Base-by-base conservation (phyloP, 2,797 vertebrate genomes). In the Ptychadena robeensis region DNA sequence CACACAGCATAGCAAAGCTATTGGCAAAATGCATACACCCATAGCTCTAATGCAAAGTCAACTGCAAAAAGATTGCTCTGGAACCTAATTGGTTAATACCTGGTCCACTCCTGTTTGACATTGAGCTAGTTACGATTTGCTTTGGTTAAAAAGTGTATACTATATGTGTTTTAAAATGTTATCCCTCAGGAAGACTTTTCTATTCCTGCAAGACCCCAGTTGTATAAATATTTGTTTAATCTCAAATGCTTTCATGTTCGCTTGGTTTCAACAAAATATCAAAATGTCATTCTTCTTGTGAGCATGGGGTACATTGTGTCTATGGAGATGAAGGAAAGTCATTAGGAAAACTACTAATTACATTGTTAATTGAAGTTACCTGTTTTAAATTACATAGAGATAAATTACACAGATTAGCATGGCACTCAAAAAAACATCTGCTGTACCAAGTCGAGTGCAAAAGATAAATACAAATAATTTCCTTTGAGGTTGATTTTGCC, bases 301-400 rank as follows among this genome's bases (percentile, higher is more conserved):
- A 79, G 32, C 76, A 79, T 74, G 1, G 1, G 86, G 73, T 57
- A 73, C 30, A 27, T 0, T 84, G 68, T 69, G 86, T 87, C 81
- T 31, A 63, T 22, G 73, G n/a, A 69, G 81, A 86, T 30, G 38
- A 87, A 85, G 15, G 22, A 10, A 86, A 88, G 85, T 73, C 4
- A 86, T 85, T 63, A 86, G 67, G 30, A 86, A 73, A 80, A 53
- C 57, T 8, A 59, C 25, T 73, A 83, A 82, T 82, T 63, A 63
- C 87, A 80, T 64, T 86, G 73, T 86, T 87, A 87, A 88, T n/a
- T 88, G 32, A 88, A 80, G 22, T 74, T 53, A 84, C 30, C 14
- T 72, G 31, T 18, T 80, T 81, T 86, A 81, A 85, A 79, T 85
- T 48, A 78, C 72, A 69, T 68, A 3, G 76, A 83, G 44, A 80